Base-by-base conservation (phyloP, 2,888 invertebrate species). In the Diabrotica balteata region DNA sequence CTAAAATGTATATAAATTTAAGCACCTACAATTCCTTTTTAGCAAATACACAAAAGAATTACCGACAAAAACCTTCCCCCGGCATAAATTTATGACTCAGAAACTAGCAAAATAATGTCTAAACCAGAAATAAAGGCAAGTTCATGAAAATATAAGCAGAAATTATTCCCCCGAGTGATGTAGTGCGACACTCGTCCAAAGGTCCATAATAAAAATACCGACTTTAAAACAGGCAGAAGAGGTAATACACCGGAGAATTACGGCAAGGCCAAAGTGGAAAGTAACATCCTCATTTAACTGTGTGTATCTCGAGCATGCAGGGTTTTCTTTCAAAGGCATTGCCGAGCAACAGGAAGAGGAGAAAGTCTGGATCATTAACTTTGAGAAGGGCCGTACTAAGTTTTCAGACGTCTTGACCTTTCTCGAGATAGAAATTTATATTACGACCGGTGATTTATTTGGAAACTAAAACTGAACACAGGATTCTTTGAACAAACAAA, bases 331-430 rank as follows among this genome's bases (percentile, higher is more conserved):
- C 58, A 46, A 64, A 68, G 60, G 59, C 61, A 64, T 45, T 45
- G 61, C 54, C 61, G 64, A 64, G 68, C 64, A 68, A 64, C 68
- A 68, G 68, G 64, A 68, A 47, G 49, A 55, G 43, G 43, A 46
- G 49, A 47, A 63, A 10, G 47, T 49, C 9, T 54, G 49, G 49
- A 63, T 63, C 63, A 55, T 63, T 63, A 63, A 63, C 63, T 63
- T 63, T 43, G 22, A 47, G 50, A 32, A 49, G 63, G 63, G 9
- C 49, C 63, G 63, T 54, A 63, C 55, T 55, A 17, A 43, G 32
- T n/a, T 32, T 32, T 32, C 32, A 32, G 32, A 32, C 32, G 32
- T 32, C 32, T 32, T 32, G 32, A 32, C 32, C 32, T 32, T 32
- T 32, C 32, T 32, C 32, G 32, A 32, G 32, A 32, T 32, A 32